A percentile compares a stretch with the other conserved stretches of the same genome.
Evolutionary conservation across 2,888 invertebrate genomes (phyloP).

Genomic region (Neoitamus cyanurus): DNA sequence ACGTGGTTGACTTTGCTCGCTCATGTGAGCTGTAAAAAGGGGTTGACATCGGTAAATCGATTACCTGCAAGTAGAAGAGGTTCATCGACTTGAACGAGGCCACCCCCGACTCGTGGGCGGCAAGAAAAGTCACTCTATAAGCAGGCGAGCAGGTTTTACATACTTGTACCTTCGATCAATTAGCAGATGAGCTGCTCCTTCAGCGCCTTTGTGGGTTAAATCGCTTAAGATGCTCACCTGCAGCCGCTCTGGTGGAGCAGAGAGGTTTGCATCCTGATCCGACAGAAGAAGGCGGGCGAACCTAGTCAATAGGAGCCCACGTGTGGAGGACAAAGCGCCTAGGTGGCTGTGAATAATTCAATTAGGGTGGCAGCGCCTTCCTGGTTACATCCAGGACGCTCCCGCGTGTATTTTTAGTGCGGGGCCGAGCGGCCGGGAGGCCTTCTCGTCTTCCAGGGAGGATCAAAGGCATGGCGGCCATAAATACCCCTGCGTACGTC

Average conservation of each 20-base stretch:
- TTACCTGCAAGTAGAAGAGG: constrained; percentile 20
- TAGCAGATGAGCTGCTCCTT: neutral
- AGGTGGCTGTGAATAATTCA: constrained; percentile 50
- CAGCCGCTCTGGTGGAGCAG: neutral
- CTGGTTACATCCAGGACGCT: constrained; percentile 2
- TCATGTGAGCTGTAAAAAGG: constrained; percentile 49
- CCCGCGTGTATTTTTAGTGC: constrained; percentile 47
- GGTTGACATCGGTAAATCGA: constrained; percentile 46
- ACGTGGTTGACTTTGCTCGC: constrained; percentile 52
- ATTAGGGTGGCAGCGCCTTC: constrained; percentile 50
- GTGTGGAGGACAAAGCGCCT: constrained; percentile 42
- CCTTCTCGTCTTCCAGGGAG: constrained; percentile 43
- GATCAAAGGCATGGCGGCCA: constrained; percentile 40
- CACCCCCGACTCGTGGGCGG: neutral
- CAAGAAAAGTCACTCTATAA: neutral
- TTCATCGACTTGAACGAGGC: neutral
- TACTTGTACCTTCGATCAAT: neutral
- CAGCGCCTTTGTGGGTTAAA: neutral
- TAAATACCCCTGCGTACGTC: constrained; percentile 45
- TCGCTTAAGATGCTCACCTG: constrained; percentile 14
- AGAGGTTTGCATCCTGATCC: neutral
- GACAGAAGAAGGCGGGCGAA: neutral
- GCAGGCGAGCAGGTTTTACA: neutral
- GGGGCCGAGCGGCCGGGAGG: neutral
- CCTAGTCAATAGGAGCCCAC: constrained; percentile 20